Evolutionary conservation across 2,797 vertebrate species (phyloP).

Genomic region (Sebastes paucispinis): DNA sequence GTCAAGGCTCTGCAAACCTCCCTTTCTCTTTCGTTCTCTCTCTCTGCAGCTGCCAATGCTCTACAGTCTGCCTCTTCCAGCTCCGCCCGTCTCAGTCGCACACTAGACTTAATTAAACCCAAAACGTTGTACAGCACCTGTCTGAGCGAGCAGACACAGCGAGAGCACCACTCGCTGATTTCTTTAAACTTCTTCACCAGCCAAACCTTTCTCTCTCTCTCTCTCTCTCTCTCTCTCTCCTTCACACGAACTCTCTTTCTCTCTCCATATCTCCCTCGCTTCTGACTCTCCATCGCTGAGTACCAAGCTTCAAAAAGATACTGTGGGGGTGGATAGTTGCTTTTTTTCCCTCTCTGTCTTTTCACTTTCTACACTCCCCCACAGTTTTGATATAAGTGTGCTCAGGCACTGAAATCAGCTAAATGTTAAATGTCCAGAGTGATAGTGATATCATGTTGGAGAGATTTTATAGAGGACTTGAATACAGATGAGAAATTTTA

Average conservation of each 20-base stretch:
- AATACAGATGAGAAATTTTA: conserved; percentile 15
- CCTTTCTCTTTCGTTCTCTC: conserved; percentile 18
- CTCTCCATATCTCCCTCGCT: neutral
- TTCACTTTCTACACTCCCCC: conserved; percentile 68
- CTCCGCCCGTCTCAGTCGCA: conserved; percentile 33
- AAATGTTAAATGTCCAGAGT: conserved; percentile 58
- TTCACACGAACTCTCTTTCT: neutral
- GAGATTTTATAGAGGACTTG: conserved; percentile 32
- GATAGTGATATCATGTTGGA: conserved; percentile 46
- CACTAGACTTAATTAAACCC: conserved; percentile 70
- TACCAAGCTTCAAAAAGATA: conserved; percentile 56
- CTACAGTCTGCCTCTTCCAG: conserved; percentile 37
- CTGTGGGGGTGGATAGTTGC: conserved; percentile 62
- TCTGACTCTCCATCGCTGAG: conserved; percentile 41
- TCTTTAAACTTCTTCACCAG: conserved; percentile 45
- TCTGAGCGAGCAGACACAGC: conserved; percentile 34
- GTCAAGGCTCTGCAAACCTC: conserved; percentile 67
- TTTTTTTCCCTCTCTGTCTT: conserved; percentile 39
- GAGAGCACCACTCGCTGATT: conserved; percentile 33
- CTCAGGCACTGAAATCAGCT: conserved; percentile 57
- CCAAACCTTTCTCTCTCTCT: neutral
- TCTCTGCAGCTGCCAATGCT: conserved; percentile 36
- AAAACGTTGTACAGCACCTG: conserved; percentile 60
- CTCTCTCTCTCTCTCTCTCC: neutral
- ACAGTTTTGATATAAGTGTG: conserved; percentile 65